Conservation (phyloP, 2,888 invertebrate genomes). For the Dynastes grantii region DNA sequence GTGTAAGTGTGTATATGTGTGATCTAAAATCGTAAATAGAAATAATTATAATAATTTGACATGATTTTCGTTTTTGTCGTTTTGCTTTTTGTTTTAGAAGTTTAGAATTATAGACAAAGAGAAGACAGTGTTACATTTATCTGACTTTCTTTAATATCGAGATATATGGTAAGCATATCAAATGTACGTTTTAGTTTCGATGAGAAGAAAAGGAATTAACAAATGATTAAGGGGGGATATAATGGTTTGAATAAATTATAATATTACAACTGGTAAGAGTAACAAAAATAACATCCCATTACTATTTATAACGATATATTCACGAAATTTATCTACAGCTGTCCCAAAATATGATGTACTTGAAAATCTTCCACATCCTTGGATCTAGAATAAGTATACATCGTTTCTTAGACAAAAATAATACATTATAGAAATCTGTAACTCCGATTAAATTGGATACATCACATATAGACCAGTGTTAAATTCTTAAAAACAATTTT, state of each 20-base stretch:
- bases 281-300: conserved; percentile 40
- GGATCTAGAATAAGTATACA: not conserved
- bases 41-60: conserved; percentile 50
- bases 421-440: no score
- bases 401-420: no score
- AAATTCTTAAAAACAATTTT: no score
- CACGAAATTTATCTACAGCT: conserved; percentile 43
- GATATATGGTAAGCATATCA: not conserved
- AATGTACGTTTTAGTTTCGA: not conserved
- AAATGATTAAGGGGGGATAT: not conserved
- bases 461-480: no score
- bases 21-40: conserved; percentile 47
- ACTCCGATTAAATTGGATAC: no score
- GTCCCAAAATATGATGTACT: conserved; percentile 31
- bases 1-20: conserved; percentile 7
- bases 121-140: conserved; percentile 3
- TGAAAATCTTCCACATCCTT: not conserved
- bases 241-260: conserved; percentile 9
- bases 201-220: conserved; percentile 11
- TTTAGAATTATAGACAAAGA: conserved; percentile 18
- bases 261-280: conserved; percentile 29
- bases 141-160: no score
- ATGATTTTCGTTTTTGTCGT: conserved; percentile 37
- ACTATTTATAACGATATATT: conserved; percentile 50
- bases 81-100: conserved; percentile 5